Conservation (phyloP, 2,888 invertebrate genomes). For the Crossocerus cetratus region DNA sequence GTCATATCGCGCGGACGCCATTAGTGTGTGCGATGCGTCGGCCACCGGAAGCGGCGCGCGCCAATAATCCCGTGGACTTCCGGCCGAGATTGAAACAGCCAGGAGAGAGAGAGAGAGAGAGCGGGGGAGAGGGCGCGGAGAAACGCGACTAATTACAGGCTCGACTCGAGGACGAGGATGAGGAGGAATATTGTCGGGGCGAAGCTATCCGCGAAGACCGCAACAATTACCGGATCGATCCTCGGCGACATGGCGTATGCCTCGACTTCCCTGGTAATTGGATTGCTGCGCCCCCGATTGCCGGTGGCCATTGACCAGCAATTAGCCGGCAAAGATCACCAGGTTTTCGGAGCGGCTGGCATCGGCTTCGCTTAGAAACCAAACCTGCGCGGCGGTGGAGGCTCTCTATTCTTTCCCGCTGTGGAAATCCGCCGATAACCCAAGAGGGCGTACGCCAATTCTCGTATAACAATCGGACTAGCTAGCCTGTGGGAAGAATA, state of each 20-base stretch:
- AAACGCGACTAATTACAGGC: slow-evolving; percentile 50
- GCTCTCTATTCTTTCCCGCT: too few relatives aligned
- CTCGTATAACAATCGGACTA: too few relatives aligned
- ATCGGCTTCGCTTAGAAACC: too few relatives aligned
- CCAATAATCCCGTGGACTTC: slow-evolving; percentile 44
- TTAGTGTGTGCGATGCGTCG: background rate
- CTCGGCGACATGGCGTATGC: slow-evolving; percentile 20
- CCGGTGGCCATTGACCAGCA: background rate
- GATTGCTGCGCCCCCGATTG: slow-evolving; percentile 16
- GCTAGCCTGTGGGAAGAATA: too few relatives aligned
- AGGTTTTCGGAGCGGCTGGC: too few relatives aligned
- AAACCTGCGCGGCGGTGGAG: too few relatives aligned
- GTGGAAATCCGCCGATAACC: too few relatives aligned
- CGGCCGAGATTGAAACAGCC: slow-evolving; percentile 55
- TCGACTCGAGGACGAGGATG: slow-evolving; percentile 48
- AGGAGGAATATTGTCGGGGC: slow-evolving; percentile 49
- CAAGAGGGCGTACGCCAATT: too few relatives aligned
- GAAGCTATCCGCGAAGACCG: slow-evolving; percentile 43
- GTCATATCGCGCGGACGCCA: too few relatives aligned
- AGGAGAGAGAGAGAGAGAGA: slow-evolving; percentile 36
- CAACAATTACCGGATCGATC: slow-evolving; percentile 53
- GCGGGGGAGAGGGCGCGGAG: background rate
- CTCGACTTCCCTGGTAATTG: slow-evolving; percentile 48
- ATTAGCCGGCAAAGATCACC: background rate
- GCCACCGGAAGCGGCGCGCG: slow-evolving; percentile 36